phyloP scores from a whole-genome alignment of 2,888 invertebrate genomes.

The Spodoptera littoralis region DNA sequence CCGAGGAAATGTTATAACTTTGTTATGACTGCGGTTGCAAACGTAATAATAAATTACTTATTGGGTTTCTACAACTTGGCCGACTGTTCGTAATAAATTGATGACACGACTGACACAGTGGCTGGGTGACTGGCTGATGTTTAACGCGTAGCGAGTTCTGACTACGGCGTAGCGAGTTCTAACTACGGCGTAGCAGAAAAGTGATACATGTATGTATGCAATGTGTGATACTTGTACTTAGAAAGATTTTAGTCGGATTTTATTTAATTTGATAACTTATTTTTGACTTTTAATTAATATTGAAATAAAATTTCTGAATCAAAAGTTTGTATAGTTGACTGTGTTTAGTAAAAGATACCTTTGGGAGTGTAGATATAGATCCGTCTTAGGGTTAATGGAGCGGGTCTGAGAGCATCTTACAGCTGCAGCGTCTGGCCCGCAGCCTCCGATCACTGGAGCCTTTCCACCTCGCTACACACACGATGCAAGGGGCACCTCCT shows the following conservation, averaged over 20 bases:
- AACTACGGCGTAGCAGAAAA: too few relatives aligned
- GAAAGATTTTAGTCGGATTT: too few relatives aligned
- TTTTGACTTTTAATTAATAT: too few relatives aligned
- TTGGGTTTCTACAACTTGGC: constrained; percentile 17
- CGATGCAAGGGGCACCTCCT: constrained; percentile 32
- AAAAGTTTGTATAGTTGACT: too few relatives aligned
- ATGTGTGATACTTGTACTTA: too few relatives aligned
- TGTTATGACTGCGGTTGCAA: constrained; percentile 37
- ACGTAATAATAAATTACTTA: constrained; percentile 34
- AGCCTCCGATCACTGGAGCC: constrained; percentile 33
- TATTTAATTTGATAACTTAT: too few relatives aligned
- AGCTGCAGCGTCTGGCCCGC: constrained; percentile 6
- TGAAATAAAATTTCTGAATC: too few relatives aligned
- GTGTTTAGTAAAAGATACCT: constrained; percentile 9
- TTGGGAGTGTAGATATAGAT: constrained; percentile 9
- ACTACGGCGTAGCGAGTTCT: too few relatives aligned
- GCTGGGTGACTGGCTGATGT: too few relatives aligned
- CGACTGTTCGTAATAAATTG: constrained; percentile 1
- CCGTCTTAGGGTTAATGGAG: constrained; percentile 39
- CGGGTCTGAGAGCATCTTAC: constrained; percentile 29
- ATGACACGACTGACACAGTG: too few relatives aligned
- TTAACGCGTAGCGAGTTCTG: too few relatives aligned
- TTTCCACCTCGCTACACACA: constrained; percentile 29
- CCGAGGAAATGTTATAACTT: constrained; percentile 38
- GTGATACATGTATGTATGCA: too few relatives aligned